Evolutionary conservation across 2,888 invertebrate species (phyloP), one percentile per base, ranked within the genome.

Genomic region (Archips crataeganus): DNA sequence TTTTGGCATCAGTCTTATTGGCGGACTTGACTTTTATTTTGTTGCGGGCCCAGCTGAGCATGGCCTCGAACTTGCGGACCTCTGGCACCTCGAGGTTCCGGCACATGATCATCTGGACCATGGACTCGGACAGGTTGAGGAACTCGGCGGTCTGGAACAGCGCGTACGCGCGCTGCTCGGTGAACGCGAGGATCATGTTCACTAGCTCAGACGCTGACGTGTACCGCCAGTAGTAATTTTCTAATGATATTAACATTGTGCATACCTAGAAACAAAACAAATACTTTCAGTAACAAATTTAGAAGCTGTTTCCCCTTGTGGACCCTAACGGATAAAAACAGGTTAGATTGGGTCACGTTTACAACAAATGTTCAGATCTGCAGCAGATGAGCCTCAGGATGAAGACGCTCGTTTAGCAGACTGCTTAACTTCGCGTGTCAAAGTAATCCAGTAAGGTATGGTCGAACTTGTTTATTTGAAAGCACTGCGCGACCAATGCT

Each of bases 201-300:
- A 98, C 98, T 84, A 98, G 94, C 90, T 98, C 98, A 39, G 98
- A 98, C 63, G 98, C 98, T 73, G 98, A 98, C 49, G 98, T 98
- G 90, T 98, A 98, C 77, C 98, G 96, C 98, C 98, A 98, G 90
- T 98, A 98, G 91, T 98, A 98, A 89, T 98, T 98, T 90, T 98
- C 98, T 87, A 98, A 93, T 60, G 98, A 97, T 89, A 97, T 97
- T 72, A 98, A 95, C 98, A 98, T 98, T 79, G 97, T 96, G 91
- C 98, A 98, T n/a, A 97, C 96, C 97, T 97, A 88, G 51, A 63
- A 64, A 49, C 11, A 59, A 42, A 47, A 15, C 45, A 36, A 62
- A 4, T 0, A 51, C 10, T 49, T 32, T 62, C 11, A 11, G n/a
- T 15, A n/a, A n/a, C 8, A 3, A 45, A 45, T 3, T 11, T 23